A percentile compares a stretch with the other conserved stretches of the same genome.
These are phyloP conservation scores for Esox niger DNA, from an alignment of 2,113 vertebrate genomes.

Conservation along the genomic window DNA sequence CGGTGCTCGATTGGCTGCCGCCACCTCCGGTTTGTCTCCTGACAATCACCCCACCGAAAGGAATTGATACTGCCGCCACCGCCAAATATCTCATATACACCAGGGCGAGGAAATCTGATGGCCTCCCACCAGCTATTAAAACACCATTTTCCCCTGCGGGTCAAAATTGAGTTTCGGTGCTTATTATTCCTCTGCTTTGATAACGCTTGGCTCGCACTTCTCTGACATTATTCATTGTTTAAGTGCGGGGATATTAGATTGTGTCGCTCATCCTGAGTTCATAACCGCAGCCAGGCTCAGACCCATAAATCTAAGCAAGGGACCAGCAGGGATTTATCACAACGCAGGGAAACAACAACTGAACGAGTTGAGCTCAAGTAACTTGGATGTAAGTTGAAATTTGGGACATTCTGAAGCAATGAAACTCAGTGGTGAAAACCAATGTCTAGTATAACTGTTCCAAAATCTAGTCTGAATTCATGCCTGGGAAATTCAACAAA, in stretches of 20 bases:
- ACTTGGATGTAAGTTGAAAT: conserved; percentile 31
- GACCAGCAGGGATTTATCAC: conserved; percentile 49
- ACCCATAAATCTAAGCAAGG: conserved; percentile 55
- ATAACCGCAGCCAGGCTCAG: conserved; percentile 43
- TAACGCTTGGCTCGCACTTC: conserved; percentile 52
- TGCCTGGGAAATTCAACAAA: too few relatives aligned
- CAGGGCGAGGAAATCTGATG: conserved; percentile 37
- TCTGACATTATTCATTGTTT: conserved; percentile 70
- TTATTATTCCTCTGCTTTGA: conserved; percentile 63
- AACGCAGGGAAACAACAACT: conserved; percentile 35
- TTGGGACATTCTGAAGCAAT: conserved; percentile 10
- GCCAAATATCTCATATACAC: conserved; percentile 37
- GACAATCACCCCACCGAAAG: conserved; percentile 8
- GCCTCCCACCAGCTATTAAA: conserved; percentile 51
- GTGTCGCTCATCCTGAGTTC: conserved; percentile 56
- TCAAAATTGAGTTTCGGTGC: conserved; percentile 69
- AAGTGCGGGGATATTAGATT: conserved; percentile 69
- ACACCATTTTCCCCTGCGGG: conserved; percentile 56
- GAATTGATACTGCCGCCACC: conserved; percentile 49
- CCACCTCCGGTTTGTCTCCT: not conserved
- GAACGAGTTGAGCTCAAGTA: conserved; percentile 16
- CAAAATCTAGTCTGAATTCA: too few relatives aligned
- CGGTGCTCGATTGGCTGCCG: conserved; percentile 66
- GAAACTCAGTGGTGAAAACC: not conserved
- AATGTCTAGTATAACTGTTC: too few relatives aligned